Conservation (phyloP, 2,113 vertebrate species). For the Cyanocitta stelleri region DNA sequence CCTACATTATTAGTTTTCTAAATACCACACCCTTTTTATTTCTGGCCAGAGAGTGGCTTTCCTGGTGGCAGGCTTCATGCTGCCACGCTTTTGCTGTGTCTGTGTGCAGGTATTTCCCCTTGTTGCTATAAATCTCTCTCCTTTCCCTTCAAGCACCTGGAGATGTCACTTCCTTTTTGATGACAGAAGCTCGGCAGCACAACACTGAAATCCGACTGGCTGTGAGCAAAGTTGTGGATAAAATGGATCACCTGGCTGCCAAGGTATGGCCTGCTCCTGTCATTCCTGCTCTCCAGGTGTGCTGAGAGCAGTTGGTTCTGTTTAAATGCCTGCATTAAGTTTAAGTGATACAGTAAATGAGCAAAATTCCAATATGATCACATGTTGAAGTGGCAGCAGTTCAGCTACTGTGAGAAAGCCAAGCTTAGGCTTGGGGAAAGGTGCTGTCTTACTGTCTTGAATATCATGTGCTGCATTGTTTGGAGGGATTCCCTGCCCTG, state of each 20-base stretch:
- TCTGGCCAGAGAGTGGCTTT: neutral
- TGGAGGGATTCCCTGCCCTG: neutral
- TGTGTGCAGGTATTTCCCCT: neutral
- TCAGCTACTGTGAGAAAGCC: neutral
- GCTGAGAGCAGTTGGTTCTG: neutral
- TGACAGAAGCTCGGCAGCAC: conserved; percentile 94
- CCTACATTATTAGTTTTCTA: neutral
- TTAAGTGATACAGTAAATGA: neutral
- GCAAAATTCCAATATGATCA: neutral
- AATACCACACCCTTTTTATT: neutral
- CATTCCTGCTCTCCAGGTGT: neutral
- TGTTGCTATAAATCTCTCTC: neutral
- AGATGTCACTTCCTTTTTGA: conserved; percentile 90
- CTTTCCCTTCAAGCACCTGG: conserved; percentile 70
- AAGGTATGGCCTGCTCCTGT: conserved; percentile 71
- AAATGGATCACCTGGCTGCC: conserved; percentile 87
- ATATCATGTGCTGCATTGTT: rapidly evolving
- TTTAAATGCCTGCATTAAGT: neutral
- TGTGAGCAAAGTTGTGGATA: conserved; percentile 89
- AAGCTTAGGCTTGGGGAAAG: neutral
- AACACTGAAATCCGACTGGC: conserved; percentile 92
- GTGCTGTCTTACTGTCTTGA: neutral
- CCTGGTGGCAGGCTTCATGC: neutral
- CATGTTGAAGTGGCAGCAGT: neutral
- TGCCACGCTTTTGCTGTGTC: neutral